These are phyloP conservation scores for Drosophila rufa DNA, from an alignment of 1,140 invertebrate genomes.

Conservation along the genomic window DNA sequence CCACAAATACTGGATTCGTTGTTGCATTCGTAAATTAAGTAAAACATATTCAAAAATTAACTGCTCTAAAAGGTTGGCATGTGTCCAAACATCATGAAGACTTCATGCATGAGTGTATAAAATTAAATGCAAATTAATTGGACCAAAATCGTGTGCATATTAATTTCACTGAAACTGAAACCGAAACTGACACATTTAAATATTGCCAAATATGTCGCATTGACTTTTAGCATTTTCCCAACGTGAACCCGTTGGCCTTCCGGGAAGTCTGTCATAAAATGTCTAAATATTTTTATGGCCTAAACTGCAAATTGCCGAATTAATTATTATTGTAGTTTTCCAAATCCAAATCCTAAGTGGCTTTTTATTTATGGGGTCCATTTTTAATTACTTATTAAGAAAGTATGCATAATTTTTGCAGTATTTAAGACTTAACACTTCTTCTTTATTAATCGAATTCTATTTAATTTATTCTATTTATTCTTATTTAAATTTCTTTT, in stretches of 20 bases:
- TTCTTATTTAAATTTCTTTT: constrained; percentile 3
- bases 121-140: constrained; percentile 51
- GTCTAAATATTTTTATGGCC: constrained; percentile 27
- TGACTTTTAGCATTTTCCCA: constrained; percentile 45
- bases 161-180: constrained; percentile 45
- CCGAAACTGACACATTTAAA: constrained; percentile 20
- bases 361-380: constrained; percentile 19
- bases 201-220: constrained; percentile 37
- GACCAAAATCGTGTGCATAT: constrained; percentile 28
- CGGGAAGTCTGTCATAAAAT: constrained; percentile 35
- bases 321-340: constrained; percentile 37
- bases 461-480: background rate
- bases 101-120: constrained; percentile 25
- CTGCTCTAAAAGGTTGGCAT: constrained; percentile 21
- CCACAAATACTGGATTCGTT: background rate
- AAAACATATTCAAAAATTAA: background rate
- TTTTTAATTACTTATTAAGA: constrained; percentile 16
- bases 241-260: constrained; percentile 46
- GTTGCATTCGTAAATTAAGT: background rate
- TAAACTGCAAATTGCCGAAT: constrained; percentile 15
- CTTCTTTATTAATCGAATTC: background rate
- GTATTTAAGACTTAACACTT: background rate
- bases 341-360: constrained; percentile 1
- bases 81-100: constrained; percentile 29
- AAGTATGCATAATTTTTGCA: constrained; percentile 2